A percentile compares a stretch with the other conserved stretches of the same genome.
Conservation (phyloP, 2,797 vertebrate genomes). For the Poecilia picta region DNA sequence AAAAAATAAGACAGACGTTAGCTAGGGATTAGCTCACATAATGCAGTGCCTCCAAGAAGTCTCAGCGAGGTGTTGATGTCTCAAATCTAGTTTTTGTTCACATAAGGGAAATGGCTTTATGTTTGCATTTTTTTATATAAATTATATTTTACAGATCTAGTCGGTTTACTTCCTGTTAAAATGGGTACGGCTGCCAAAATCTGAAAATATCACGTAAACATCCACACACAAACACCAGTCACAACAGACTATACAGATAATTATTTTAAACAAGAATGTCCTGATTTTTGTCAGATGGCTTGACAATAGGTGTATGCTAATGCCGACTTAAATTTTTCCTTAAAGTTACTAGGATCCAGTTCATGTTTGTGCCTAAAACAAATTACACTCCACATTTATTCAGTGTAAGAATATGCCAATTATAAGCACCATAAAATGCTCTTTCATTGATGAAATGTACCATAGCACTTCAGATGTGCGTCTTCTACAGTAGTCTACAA, state of each 20-base stretch:
- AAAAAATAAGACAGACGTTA: conserved; percentile 16
- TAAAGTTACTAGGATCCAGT: not conserved
- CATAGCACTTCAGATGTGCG: not conserved
- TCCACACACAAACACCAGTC: not conserved
- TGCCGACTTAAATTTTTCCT: not conserved
- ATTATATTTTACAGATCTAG: not conserved
- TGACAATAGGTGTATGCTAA: not conserved
- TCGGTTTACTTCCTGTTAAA: not conserved
- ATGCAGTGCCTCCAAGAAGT: not conserved
- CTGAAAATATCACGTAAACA: not conserved
- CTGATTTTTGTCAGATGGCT: not conserved
- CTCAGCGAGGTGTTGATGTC: not conserved
- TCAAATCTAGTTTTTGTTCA: not conserved
- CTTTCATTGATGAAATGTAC: not conserved
- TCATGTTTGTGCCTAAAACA: not conserved
- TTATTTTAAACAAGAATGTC: not conserved
- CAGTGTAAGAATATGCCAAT: not conserved
- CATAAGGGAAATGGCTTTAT: not conserved
- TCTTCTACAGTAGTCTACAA: not conserved
- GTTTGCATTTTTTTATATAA: not conserved
- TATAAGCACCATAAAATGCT: not conserved
- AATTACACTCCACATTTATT: not conserved
- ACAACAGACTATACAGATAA: not conserved
- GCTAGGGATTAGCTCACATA: not conserved
- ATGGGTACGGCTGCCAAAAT: conserved; percentile 9